Evolutionary conservation across 2,888 invertebrate genomes (phyloP).

Genomic region (Endomychus coccineus): DNA sequence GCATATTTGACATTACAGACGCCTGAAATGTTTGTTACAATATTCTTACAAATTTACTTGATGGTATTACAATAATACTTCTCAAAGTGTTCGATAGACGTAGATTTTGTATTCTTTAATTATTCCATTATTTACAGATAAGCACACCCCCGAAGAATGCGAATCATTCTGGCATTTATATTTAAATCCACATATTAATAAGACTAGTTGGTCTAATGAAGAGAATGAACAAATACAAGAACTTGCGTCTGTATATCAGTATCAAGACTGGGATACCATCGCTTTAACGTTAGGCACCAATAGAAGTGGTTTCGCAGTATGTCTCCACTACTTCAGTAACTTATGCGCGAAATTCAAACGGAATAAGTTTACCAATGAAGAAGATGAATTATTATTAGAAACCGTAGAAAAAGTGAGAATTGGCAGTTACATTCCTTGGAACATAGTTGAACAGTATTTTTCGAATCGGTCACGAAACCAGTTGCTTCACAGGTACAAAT

Average conservation of each 20-base stretch:
- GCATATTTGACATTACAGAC: too few species aligned
- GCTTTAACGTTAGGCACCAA: conserved; percentile 50
- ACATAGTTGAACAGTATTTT: conserved; percentile 56
- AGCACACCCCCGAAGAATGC: conserved; percentile 60
- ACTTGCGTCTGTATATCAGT: conserved; percentile 41
- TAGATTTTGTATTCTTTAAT: not conserved
- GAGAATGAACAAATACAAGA: conserved; percentile 46
- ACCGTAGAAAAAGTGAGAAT: conserved; percentile 56
- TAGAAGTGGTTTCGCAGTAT: conserved; percentile 63
- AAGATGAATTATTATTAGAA: conserved; percentile 57
- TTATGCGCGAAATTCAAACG: conserved; percentile 33
- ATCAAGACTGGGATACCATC: conserved; percentile 61
- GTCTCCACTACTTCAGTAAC: conserved; percentile 56
- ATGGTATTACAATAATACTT: not conserved
- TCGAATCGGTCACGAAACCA: conserved; percentile 57
- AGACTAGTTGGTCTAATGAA: conserved; percentile 46
- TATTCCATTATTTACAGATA: conserved; percentile 28
- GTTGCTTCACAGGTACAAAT: conserved; percentile 46
- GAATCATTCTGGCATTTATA: conserved; percentile 64
- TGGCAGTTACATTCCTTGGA: conserved; percentile 68
- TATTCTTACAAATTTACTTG: too few species aligned
- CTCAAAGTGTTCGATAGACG: not conserved
- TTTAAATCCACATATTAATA: conserved; percentile 61
- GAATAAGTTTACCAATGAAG: conserved; percentile 58
- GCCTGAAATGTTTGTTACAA: too few species aligned